These are phyloP conservation scores for Meloidogyne exigua DNA, from an alignment of 1,140 invertebrate genomes.

Conservation along the genomic window DNA sequence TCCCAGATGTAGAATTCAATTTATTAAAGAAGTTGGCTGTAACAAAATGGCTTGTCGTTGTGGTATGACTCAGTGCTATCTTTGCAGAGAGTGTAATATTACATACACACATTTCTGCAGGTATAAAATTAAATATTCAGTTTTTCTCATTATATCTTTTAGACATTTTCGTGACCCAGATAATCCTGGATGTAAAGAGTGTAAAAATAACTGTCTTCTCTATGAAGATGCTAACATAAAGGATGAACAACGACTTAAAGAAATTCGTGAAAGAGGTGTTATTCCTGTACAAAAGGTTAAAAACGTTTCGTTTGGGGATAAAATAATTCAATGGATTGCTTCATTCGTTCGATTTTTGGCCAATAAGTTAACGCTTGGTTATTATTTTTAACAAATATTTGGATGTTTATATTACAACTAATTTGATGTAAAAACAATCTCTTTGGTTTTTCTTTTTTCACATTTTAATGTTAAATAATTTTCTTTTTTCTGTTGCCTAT, in stretches of 20 bases:
- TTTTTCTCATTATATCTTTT: not conserved
- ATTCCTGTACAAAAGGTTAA: no score
- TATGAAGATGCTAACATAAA: constrained; percentile 32
- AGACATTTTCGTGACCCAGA: not conserved
- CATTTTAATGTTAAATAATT: no score
- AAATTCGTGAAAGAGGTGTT: constrained; percentile 14
- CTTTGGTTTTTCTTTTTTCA: no score
- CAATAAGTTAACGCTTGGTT: no score
- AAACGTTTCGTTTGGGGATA: no score
- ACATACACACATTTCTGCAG: constrained; percentile 21
- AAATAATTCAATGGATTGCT: no score
- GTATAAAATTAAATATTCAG: not conserved
- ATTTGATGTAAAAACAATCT: no score
- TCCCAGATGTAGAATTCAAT: constrained; percentile 23
- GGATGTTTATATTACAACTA: no score
- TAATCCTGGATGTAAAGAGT: not conserved
- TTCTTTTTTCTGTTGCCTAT: no score
- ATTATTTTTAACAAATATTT: not conserved
- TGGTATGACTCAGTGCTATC: constrained; percentile 27
- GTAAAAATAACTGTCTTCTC: constrained; percentile 22
- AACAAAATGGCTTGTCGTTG: constrained; percentile 29
- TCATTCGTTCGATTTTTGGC: no score
- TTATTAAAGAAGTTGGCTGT: constrained; percentile 26
- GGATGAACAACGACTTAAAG: constrained; percentile 25
- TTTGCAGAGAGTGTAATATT: constrained; percentile 24